Conservation (phyloP, 2,113 vertebrate genomes). For the Salvator merianae region DNA sequence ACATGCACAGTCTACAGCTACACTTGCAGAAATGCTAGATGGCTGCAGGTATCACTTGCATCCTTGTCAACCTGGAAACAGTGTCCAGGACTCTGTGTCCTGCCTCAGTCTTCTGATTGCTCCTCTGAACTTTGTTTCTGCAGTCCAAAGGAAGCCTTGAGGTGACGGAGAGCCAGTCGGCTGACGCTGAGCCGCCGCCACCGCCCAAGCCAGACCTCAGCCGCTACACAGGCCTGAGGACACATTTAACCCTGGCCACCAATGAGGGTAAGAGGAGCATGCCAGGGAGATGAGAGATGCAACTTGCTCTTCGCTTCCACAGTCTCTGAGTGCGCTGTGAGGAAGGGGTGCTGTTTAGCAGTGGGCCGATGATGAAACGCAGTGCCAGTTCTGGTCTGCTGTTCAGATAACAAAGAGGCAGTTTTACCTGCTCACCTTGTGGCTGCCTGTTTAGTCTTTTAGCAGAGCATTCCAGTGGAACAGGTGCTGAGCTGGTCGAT, state of each 20-base stretch:
- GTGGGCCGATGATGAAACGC: accelerated
- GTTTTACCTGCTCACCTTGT: background rate
- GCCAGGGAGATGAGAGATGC: constrained; percentile 27
- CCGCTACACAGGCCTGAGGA: constrained; percentile 89
- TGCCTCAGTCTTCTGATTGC: constrained; percentile 26
- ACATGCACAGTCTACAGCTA: accelerated
- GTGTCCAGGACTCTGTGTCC: background rate
- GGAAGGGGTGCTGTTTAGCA: constrained; percentile 2
- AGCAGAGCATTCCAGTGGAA: too few species aligned
- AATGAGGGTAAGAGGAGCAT: constrained; percentile 85
- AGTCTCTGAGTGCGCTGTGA: constrained; percentile 29
- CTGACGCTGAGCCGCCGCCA: constrained; percentile 91
- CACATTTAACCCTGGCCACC: constrained; percentile 79
- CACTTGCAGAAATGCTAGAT: accelerated
- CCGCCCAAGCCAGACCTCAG: constrained; percentile 93
- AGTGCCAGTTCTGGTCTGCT: background rate
- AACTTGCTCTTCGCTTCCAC: background rate
- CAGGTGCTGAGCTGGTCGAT: background rate
- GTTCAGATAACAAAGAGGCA: background rate
- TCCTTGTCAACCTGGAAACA: background rate
- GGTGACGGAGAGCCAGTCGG: constrained; percentile 94
- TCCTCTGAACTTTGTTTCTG: constrained; percentile 46
- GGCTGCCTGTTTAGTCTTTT: too few species aligned
- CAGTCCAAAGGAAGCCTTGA: constrained; percentile 96
- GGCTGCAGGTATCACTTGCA: accelerated